A percentile compares a stretch with the other conserved stretches of the same genome.
Conservation (phyloP, 2,113 vertebrate genomes). For the Xenopus tropicalis region UCB_Xtro_10.0 CM004449.2:105348501-105349000, state of each 20-base stretch:
- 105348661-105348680: not conserved
- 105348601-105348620: not conserved
- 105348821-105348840: not conserved
- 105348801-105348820: not conserved
- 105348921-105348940: not conserved
- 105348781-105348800: not conserved
- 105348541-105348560: no score
- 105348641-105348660: not conserved
- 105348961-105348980: no score
- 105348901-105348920: not conserved
- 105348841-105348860: not conserved
- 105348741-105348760: not conserved
- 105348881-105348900: not conserved
- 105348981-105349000: no score
- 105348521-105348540: no score
- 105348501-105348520: no score
- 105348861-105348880: not conserved
- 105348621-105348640: not conserved
- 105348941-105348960: no score
- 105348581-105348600: no score
- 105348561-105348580: no score
- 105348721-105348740: not conserved
- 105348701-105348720: not conserved
- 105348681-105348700: constrained; percentile 1
- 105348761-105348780: constrained; percentile 1